Conservation (phyloP, 2,888 invertebrate genomes). For the Ophraella communa region DNA sequence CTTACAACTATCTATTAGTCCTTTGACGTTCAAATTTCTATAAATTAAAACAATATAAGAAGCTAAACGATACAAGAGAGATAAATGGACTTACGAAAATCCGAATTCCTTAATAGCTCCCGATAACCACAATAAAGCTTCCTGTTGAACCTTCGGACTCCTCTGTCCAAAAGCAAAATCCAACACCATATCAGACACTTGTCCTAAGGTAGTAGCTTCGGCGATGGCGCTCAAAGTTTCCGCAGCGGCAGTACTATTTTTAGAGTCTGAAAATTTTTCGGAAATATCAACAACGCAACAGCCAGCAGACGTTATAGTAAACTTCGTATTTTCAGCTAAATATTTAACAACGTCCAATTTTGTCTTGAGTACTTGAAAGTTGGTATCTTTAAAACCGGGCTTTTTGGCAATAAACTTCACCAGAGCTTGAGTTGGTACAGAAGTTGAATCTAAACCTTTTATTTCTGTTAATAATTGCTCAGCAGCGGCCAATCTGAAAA, state of each 20-base stretch:
- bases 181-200: slow-evolving; percentile 74
- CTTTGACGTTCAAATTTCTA: slow-evolving; percentile 71
- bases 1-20: slow-evolving; percentile 77
- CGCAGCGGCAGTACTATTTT: slow-evolving; percentile 73
- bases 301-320: slow-evolving; percentile 76
- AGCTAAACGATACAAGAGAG: not conserved
- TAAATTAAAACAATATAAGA: slow-evolving; percentile 18
- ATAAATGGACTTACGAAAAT: slow-evolving; percentile 68
- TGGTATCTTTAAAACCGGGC: slow-evolving; percentile 88
- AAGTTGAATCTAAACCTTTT: slow-evolving; percentile 67
- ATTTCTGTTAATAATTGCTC: slow-evolving; percentile 73
- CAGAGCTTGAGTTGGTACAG: slow-evolving; percentile 77
- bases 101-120: slow-evolving; percentile 87
- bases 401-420: slow-evolving; percentile 78
- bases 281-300: slow-evolving; percentile 80
- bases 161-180: slow-evolving; percentile 82
- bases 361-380: slow-evolving; percentile 88
- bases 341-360: slow-evolving; percentile 80
- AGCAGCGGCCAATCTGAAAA: slow-evolving; percentile 70
- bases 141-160: slow-evolving; percentile 90
- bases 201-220: slow-evolving; percentile 78
- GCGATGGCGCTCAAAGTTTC: slow-evolving; percentile 78
- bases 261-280: slow-evolving; percentile 84
- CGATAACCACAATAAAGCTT: slow-evolving; percentile 81
- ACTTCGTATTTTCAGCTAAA: slow-evolving; percentile 76